Base-by-base conservation (phyloP, 1,140 invertebrate species). In the Drosophila teissieri region DNA sequence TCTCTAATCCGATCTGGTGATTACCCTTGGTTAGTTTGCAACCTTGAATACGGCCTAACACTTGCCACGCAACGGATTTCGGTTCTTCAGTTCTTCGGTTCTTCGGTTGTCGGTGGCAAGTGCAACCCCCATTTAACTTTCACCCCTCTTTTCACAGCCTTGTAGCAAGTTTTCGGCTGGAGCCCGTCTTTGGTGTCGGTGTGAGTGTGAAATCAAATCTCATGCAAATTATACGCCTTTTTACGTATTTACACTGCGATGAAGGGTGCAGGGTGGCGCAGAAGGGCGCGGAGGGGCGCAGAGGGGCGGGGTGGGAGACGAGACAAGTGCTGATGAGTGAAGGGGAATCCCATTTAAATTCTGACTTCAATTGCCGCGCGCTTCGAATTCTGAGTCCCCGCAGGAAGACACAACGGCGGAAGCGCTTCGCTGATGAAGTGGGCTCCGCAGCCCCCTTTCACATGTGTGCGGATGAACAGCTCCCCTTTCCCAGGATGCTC, bases 191-290 rank as follows among this genome's bases (percentile, higher is more conserved):
- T 46, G 52, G 49, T 53, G 77, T 56, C 42, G 68, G 72, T 67
- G 70, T 80, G 73, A 88, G 72, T 67, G 70, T 80, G 73, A 88
- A 88, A 88, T 88, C 84, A 88, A 88, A 88, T 89, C 80, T 84
- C 68, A 84, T 88, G 84, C 84, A 89, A 88, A 88, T 84, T 88
- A 88, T 89, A 78, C 84, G 84, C 84, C 84, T 80, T 89, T 88
- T 88, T 88, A 88, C 80, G 80, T 85, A 83, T 83, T 80, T 89
- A 65, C 83, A 80, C 84, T 64, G 79, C 56, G 63, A 7, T 15
- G 37, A 42, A 22, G 31, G 15, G 3, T 4, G 37, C 14, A 3
- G 53, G 24, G 42, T 0, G 31, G 3, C 2, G 2, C 6, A 6
- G 27, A 7, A 36, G 17, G 7, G 3, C 0, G 3, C 1, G 22